phyloP scores from a whole-genome alignment of 2,888 invertebrate genomes.

The Pilophorus perplexus region DNA sequence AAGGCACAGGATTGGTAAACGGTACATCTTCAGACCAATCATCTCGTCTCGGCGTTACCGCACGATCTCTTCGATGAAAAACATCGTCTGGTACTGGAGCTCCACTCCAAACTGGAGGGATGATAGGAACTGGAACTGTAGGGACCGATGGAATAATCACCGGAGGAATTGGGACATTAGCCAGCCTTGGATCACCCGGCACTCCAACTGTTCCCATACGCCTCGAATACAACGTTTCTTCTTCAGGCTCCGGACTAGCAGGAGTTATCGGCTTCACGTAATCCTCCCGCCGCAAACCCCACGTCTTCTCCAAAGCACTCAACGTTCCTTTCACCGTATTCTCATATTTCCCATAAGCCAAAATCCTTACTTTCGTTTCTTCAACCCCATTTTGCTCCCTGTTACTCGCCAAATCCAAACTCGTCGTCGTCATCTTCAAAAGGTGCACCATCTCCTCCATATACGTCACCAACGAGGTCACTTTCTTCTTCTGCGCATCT shows the following conservation, averaged over 20 bases:
- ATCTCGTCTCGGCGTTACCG: background rate
- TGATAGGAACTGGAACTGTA: no score
- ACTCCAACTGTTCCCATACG: background rate
- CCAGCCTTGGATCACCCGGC: background rate
- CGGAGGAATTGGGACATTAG: background rate
- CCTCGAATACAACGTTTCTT: background rate
- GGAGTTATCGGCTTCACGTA: background rate
- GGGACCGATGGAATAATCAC: no score
- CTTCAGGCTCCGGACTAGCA: constrained; percentile 1
- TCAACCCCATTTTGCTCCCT: constrained; percentile 34
- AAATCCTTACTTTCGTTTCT: constrained; percentile 8
- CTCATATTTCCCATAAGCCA: constrained; percentile 11
- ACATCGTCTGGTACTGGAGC: no score
- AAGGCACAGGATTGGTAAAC: no score
- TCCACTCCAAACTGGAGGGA: no score
- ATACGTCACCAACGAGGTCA: constrained; percentile 12
- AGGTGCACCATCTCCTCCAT: constrained; percentile 33
- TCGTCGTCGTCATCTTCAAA: constrained; percentile 16
- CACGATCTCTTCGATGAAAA: no score
- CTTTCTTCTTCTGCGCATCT: constrained; percentile 10
- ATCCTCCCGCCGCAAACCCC: background rate
- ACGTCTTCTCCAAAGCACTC: constrained; percentile 3
- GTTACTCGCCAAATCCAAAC: constrained; percentile 26
- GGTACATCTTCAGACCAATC: background rate
- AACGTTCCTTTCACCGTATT: constrained; percentile 5